Conservation (phyloP, 2,113 vertebrate species). For the Grus americana region DNA sequence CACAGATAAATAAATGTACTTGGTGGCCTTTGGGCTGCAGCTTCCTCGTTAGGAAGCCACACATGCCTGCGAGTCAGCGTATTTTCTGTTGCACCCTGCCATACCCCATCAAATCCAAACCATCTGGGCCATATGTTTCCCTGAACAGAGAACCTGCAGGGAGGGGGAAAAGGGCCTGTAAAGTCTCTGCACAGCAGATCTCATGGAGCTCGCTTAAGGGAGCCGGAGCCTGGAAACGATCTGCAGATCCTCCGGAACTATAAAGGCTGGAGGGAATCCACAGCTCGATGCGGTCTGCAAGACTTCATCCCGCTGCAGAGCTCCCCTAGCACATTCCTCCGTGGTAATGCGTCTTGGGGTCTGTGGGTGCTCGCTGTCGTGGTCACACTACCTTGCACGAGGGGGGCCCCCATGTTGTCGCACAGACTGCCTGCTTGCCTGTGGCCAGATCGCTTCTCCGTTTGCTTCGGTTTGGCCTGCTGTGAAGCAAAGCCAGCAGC, state of each 20-base stretch:
- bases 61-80: background rate
- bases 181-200: background rate
- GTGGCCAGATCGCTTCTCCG: background rate
- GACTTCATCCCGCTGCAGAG: background rate
- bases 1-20: background rate
- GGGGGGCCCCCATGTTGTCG: background rate
- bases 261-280: background rate
- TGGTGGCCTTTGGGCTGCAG: background rate
- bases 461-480: background rate
- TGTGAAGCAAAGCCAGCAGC: background rate
- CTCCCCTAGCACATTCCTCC: background rate
- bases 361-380: background rate
- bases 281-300: background rate
- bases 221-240: background rate
- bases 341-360: background rate
- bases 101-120: background rate
- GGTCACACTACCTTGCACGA: rapidly evolving
- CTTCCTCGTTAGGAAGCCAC: background rate
- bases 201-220: background rate
- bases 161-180: background rate
- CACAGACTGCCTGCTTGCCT: background rate
- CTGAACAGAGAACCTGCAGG: background rate
- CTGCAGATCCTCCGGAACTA: background rate
- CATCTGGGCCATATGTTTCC: background rate
- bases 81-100: background rate